Evolutionary conservation across 2,113 vertebrate genomes (phyloP), one percentile per base, ranked within the genome.

Genomic region (Antidorcas marsupialis): DNA sequence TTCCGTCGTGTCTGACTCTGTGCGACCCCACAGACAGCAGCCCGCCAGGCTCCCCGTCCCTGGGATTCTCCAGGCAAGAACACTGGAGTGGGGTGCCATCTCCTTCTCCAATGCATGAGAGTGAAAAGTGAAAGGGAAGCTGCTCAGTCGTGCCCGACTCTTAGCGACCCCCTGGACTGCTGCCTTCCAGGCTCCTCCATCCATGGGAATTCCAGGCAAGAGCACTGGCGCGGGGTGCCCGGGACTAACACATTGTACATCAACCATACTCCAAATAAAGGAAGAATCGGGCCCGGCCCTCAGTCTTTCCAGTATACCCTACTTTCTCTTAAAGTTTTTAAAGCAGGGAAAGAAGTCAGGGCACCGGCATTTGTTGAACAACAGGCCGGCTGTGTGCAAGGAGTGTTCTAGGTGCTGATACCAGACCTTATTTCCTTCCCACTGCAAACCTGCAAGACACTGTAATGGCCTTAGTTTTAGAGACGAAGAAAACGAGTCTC

Each of bases 61-160:
- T 27, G 57, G 25, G 57, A 12, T 4, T 59, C 57, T 59, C 10
- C 57, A 59, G 23, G 57, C 23, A 5, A 59, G 57, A 27, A 12
- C 4, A 27, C 10, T 12, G 57, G 10, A 59, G 57, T 27, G 57
- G 57, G 57, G 0, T 59, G 57, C 25, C 57, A 27, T 27, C 11
- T 2, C 57, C 57, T 27, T 27, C 57, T 27, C 57, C 57, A 59
- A 2, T 59, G 57, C 25, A 5, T 27, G 25, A 1, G 1, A 59
- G 25, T 27, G 57, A 59, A 59, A 59, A 59, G 23, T 2, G 57
- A 59, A 27, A 27, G 57, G 4, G 57, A 12, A 59, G 25, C 27
- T 2, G 4, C 57, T 59, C 57, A 27, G 4, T 59, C 4, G 2
- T 11, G 57, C 4, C 57, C 0, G 0, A 1, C 57, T 27, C 23